Evolutionary conservation across 1,140 invertebrate genomes (phyloP).

Genomic region (Holcopasites calliopsidis): DNA sequence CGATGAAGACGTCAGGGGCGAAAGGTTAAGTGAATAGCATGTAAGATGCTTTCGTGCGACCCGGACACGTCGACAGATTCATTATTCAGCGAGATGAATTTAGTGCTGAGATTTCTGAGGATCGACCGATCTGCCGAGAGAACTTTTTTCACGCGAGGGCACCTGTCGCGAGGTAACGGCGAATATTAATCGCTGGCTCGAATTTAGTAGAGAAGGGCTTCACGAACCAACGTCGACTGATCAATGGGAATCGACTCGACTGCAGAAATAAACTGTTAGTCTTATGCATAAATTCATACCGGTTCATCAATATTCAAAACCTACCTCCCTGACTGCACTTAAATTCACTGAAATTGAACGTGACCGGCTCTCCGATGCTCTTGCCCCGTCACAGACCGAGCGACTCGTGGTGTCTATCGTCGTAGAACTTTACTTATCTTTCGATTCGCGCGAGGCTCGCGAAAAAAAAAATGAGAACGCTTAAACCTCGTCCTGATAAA

Average conservation of each 20-base stretch:
- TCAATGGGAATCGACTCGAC: slow-evolving; percentile 54
- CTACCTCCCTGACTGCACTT: slow-evolving; percentile 56
- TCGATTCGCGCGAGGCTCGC: background rate
- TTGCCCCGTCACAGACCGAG: slow-evolving; percentile 11
- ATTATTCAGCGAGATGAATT: background rate
- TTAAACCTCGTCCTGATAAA: too few species aligned
- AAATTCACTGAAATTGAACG: slow-evolving; percentile 59
- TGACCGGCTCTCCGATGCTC: slow-evolving; percentile 6
- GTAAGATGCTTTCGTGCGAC: background rate
- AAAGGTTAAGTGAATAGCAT: background rate
- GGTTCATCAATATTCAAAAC: slow-evolving; percentile 64
- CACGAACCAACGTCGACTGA: slow-evolving; percentile 39
- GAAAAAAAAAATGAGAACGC: too few species aligned
- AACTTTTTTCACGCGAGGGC: background rate
- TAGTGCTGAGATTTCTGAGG: background rate
- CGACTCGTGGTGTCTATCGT: slow-evolving; percentile 45
- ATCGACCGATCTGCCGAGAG: background rate
- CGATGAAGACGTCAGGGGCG: slow-evolving; percentile 50
- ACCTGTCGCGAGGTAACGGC: background rate
- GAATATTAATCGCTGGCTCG: slow-evolving; percentile 20
- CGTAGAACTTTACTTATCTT: slow-evolving; percentile 26
- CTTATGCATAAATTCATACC: slow-evolving; percentile 64
- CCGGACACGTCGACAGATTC: background rate
- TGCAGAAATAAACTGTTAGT: slow-evolving; percentile 64
- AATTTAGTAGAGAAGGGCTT: slow-evolving; percentile 6